These are phyloP conservation scores for Cheilosia pagana DNA, from an alignment of 2,888 invertebrate species.

Conservation along the genomic window DNA sequence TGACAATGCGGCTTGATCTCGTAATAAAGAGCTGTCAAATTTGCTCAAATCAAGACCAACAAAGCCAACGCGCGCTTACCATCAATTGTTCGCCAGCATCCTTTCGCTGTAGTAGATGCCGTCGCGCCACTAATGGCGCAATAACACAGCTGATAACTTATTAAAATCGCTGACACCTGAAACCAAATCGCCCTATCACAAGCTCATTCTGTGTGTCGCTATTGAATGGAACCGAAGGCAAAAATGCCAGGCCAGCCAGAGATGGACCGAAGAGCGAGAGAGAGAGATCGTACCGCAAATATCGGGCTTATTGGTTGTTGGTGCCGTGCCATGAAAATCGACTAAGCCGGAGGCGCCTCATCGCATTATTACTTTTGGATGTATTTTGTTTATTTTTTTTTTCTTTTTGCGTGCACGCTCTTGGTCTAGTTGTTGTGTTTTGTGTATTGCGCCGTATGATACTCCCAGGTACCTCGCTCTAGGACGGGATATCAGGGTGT, in stretches of 20 bases:
- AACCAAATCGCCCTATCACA: slow-evolving; percentile 78
- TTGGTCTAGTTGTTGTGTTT: not conserved
- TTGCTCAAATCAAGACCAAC: slow-evolving; percentile 44
- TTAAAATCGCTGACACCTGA: slow-evolving; percentile 80
- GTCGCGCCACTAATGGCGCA: slow-evolving; percentile 60
- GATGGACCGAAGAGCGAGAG: slow-evolving; percentile 2
- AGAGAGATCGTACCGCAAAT: slow-evolving; percentile 34
- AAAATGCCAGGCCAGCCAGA: not conserved
- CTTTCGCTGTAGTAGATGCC: slow-evolving; percentile 29
- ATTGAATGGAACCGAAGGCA: slow-evolving; percentile 40
- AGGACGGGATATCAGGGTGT: slow-evolving; percentile 9
- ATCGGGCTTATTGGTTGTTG: slow-evolving; percentile 46
- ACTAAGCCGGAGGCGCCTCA: slow-evolving; percentile 44
- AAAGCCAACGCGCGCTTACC: slow-evolving; percentile 22
- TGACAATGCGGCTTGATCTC: slow-evolving; percentile 11
- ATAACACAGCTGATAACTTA: slow-evolving; percentile 76
- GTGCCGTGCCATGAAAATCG: slow-evolving; percentile 59
- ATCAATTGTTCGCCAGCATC: slow-evolving; percentile 37
- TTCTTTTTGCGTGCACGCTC: slow-evolving; percentile 18
- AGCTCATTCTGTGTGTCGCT: slow-evolving; percentile 46
- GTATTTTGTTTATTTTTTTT: slow-evolving; percentile 46
- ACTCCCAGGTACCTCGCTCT: not conserved
- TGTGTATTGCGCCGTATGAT: not conserved
- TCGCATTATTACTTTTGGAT: slow-evolving; percentile 72
- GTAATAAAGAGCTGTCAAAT: slow-evolving; percentile 62